Evolutionary conservation across 2,113 vertebrate species (phyloP).

Genomic region (Anolis carolinensis): DNA sequence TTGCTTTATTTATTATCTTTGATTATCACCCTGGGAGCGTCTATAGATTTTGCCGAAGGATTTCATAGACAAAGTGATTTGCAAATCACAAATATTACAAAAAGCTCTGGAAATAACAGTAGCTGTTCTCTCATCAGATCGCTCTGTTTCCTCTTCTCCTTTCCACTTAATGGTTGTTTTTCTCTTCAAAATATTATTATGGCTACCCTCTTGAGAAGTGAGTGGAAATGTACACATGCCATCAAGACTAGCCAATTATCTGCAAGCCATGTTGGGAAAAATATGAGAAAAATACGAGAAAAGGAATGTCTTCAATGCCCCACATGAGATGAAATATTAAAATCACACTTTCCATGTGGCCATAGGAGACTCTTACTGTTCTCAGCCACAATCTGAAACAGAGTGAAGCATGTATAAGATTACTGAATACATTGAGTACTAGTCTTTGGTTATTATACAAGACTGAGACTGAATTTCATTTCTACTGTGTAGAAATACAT

Average conservation of each 20-base stretch:
- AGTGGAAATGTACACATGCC: neutral
- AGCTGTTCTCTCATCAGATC: neutral
- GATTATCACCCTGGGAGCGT: slow-evolving; percentile 5
- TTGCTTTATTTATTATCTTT: slow-evolving; percentile 16
- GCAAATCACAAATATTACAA: slow-evolving; percentile 10
- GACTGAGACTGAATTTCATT: too few relatives aligned
- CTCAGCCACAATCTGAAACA: neutral
- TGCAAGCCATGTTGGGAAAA: neutral
- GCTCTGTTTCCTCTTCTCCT: neutral
- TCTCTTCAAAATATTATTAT: neutral
- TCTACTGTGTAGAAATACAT: too few relatives aligned
- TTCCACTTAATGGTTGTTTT: neutral
- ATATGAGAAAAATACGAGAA: too few relatives aligned
- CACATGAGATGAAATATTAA: neutral
- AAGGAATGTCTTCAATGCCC: neutral
- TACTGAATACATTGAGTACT: neutral
- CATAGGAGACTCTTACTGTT: neutral
- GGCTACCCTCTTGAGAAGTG: neutral
- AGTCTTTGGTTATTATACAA: neutral
- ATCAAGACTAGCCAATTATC: neutral
- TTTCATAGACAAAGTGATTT: slow-evolving; percentile 7
- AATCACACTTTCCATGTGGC: neutral
- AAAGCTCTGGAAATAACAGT: neutral
- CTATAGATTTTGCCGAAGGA: neutral
- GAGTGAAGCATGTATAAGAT: neutral